These are phyloP conservation scores for Aplidium turbinatum DNA, from an alignment of 23 tunicate genomes.

Conservation along the genomic window DNA sequence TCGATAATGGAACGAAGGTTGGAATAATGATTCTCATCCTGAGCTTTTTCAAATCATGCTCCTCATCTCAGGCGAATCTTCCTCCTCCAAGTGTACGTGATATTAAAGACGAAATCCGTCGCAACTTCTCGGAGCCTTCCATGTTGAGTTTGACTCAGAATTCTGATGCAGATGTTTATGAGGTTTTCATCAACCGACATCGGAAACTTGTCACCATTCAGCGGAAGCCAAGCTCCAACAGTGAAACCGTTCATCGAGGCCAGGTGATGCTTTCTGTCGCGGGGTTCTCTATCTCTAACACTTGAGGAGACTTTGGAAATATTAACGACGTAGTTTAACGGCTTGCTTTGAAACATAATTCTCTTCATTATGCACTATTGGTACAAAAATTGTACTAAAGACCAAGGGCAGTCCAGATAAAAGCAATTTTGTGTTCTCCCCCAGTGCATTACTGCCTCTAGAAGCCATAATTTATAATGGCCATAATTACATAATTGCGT, in stretches of 20 bases:
- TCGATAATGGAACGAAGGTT: background rate
- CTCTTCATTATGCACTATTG: too few relatives aligned
- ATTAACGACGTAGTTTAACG: too few relatives aligned
- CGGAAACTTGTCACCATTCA: constrained; percentile 76
- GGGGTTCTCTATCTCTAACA: too few relatives aligned
- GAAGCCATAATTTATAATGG: too few relatives aligned
- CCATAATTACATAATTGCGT: too few relatives aligned
- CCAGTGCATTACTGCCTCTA: too few relatives aligned
- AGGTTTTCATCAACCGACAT: constrained; percentile 85
- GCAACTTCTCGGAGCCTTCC: constrained; percentile 87
- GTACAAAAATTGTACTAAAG: too few relatives aligned
- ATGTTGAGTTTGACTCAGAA: constrained; percentile 63
- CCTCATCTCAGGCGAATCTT: constrained; percentile 27
- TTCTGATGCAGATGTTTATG: constrained; percentile 64
- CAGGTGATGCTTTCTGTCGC: too few relatives aligned
- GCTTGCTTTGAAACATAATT: too few relatives aligned
- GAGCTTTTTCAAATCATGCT: background rate
- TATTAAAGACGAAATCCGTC: constrained; percentile 73
- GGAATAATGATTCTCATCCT: background rate
- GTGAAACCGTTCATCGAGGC: constrained; percentile 1
- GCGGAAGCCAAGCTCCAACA: constrained; percentile 18
- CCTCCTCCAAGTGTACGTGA: constrained; percentile 63
- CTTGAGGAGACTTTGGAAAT: too few relatives aligned
- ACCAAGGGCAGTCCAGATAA: too few relatives aligned
- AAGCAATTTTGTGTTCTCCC: too few relatives aligned